Conservation (phyloP, 2,888 invertebrate species). For the Lepidocyrtinus sp. region DNA sequence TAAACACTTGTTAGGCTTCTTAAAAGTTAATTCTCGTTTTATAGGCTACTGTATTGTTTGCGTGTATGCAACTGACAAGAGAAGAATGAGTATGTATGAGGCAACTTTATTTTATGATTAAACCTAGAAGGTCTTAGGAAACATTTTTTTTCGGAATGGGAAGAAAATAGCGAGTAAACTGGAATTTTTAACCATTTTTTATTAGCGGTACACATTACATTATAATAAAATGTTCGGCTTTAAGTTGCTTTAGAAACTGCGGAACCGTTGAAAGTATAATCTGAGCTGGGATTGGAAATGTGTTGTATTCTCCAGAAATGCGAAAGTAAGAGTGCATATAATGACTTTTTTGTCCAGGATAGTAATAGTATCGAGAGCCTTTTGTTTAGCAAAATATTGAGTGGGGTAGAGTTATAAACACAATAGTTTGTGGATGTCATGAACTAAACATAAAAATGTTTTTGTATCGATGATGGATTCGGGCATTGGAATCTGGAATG, state of each 20-base stretch:
- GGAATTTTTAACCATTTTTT: no score
- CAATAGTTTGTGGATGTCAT: no score
- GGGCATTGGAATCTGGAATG: no score
- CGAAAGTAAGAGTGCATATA: not conserved
- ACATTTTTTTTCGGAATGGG: not conserved
- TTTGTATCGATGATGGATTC: no score
- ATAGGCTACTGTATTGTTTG: not conserved
- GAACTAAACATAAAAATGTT: no score
- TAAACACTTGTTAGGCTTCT: constrained; percentile 41
- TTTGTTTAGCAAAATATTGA: no score
- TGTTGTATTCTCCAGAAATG: not conserved
- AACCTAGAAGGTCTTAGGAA: not conserved
- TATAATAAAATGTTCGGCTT: not conserved
- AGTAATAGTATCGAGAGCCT: no score
- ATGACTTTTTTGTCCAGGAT: no score
- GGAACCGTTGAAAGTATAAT: not conserved
- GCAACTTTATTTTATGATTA: not conserved
- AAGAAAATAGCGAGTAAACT: not conserved
- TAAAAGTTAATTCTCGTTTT: not conserved
- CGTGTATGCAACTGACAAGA: constrained; percentile 10
- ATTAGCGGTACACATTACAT: no score
- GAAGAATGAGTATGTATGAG: not conserved
- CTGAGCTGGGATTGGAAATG: not conserved
- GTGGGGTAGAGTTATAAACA: no score
- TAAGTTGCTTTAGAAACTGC: not conserved